phyloP scores from a whole-genome alignment of 2,113 vertebrate genomes.

The Lampris incognitus region DNA sequence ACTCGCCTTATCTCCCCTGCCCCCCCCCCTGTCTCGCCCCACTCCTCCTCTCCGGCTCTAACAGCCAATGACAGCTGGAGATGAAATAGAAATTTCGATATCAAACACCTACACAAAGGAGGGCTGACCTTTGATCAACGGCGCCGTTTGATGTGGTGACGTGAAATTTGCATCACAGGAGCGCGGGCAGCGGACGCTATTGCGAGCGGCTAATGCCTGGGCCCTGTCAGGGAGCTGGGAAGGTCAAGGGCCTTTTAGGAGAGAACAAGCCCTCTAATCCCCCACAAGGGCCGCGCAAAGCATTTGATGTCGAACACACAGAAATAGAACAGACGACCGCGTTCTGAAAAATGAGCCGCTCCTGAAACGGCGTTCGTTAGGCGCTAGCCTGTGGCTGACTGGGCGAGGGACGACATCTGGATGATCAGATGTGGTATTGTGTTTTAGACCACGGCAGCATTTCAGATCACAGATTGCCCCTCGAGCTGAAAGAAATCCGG shows the following conservation, averaged over 20 bases:
- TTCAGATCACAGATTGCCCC: neutral
- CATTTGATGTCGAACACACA: constrained; percentile 75
- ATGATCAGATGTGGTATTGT: constrained; percentile 43
- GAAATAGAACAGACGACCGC: constrained; percentile 70
- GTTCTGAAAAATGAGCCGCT: constrained; percentile 48
- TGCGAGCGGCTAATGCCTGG: constrained; percentile 81
- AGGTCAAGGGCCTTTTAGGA: constrained; percentile 88
- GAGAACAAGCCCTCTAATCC: constrained; percentile 78
- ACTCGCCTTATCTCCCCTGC: constrained; percentile 53
- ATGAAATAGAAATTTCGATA: constrained; percentile 94
- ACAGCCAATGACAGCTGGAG: constrained; percentile 85
- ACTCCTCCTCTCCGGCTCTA: constrained; percentile 80
- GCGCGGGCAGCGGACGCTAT: constrained; percentile 77
- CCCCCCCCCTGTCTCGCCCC: constrained; percentile 47
- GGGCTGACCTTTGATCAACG: constrained; percentile 94
- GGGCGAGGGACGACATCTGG: constrained; percentile 41
- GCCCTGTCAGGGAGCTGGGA: constrained; percentile 83
- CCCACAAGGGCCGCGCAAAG: constrained; percentile 62
- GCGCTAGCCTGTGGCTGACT: constrained; percentile 43
- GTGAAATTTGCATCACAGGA: constrained; percentile 91
- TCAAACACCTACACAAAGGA: constrained; percentile 91
- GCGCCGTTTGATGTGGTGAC: constrained; percentile 90
- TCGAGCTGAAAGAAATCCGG: constrained; percentile 14
- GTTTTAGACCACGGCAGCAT: constrained; percentile 21
- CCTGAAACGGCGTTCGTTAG: constrained; percentile 61